Base-by-base conservation (phyloP, 2,888 invertebrate genomes). In the Atethmia centrago region DNA sequence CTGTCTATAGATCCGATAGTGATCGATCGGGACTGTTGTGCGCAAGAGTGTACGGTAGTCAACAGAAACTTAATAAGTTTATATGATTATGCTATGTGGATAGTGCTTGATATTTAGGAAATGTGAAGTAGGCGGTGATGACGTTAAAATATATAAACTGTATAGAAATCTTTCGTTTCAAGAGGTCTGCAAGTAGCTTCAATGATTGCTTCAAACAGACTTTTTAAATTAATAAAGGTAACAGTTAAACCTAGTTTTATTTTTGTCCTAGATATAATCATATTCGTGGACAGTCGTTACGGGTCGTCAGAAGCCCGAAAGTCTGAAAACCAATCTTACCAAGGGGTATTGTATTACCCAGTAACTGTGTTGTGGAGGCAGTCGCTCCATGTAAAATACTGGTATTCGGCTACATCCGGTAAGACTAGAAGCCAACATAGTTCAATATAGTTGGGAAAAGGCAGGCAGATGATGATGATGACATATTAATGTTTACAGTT, bases 1-100 rank as follows among this genome's bases (percentile, higher is more conserved):
- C 84, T 82, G 66, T 64, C 51, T 62, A 28, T 56, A 66, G 85
- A 84, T 79, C 80, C 42, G 59, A 73, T 58, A 69, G 42, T 61
- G 71, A 77, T 78, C 80, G 80, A 89, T 86, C 70, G 66, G 28
- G 55, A 62, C 28, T 36, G 63, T 49, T 80, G 40, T 66, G 55
- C 42, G 61, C 55, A 47, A n/a, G 45, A 59, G 61, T 69, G 25
- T 62, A 31, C 25, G 42, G 53, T 45, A 56, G 61, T 31, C 14
- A 31, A 28, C n/a, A 25, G 47, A 28, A 16, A 58, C 8, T 36
- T 40, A 25, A 1, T 53, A 40, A 63, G 5, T 28, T 14, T 31
- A 36, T 64, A 53, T 12, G n/a, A 12, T 45, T 14, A 28, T 7
- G 12, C 10, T 19, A 42, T 10, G 25, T 10, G 25, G 10, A 40